Percentiles rank a stretch among this genome's conserved stretches.
phyloP scores from a whole-genome alignment of 1,140 invertebrate genomes.

The Drosophila malerkotliana region DNA sequence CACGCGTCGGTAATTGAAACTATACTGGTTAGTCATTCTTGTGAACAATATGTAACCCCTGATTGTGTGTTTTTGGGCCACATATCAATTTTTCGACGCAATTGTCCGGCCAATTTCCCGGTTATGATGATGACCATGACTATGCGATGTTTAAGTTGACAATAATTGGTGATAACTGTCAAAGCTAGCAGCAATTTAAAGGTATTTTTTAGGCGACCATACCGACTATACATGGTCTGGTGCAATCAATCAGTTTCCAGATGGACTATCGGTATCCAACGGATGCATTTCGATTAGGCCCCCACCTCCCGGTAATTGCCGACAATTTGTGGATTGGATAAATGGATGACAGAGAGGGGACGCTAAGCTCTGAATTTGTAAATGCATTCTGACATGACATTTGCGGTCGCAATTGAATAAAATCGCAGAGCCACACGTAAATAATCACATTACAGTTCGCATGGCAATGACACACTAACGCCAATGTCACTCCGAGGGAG shows the following conservation, averaged over 20 bases:
- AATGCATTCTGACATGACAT: constrained; percentile 45
- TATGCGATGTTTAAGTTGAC: constrained; percentile 5
- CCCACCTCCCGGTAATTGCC: constrained; percentile 49
- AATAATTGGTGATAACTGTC: constrained; percentile 27
- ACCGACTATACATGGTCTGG: constrained; percentile 46
- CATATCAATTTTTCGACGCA: constrained; percentile 54
- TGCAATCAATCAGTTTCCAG: constrained; percentile 8
- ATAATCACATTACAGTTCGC: constrained; percentile 45
- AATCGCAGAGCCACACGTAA: constrained; percentile 53
- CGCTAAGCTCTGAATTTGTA: constrained; percentile 40
- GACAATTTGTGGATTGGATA: constrained; percentile 19
- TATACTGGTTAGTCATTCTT: constrained; percentile 48
- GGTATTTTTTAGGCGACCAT: constrained; percentile 6
- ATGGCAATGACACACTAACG: constrained; percentile 77
- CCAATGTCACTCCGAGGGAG: constrained; percentile 48
- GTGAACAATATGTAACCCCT: constrained; percentile 10
- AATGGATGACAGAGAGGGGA: constrained; percentile 11
- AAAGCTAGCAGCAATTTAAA: constrained; percentile 49
- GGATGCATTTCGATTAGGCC: constrained; percentile 35
- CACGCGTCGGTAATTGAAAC: constrained; percentile 71
- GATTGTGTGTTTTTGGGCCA: constrained; percentile 29
- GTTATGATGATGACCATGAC: constrained; percentile 13
- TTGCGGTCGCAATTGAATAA: constrained; percentile 60
- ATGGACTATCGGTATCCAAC: constrained; percentile 43
- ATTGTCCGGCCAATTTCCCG: constrained; percentile 66